Conservation (phyloP, 2,113 vertebrate species). For the Sinocyclocheilus maitianheensis region DNA sequence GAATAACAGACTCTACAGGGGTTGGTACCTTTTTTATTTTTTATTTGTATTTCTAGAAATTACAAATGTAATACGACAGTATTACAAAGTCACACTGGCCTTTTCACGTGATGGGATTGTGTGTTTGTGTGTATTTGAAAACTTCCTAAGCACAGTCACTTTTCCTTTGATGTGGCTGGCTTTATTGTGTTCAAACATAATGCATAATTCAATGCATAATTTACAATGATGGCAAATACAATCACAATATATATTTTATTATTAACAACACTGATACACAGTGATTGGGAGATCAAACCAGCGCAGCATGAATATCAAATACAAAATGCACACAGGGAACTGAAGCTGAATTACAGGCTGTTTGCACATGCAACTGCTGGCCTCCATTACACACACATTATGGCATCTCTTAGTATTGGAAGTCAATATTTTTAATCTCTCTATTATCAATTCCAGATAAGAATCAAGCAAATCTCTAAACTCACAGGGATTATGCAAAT, state of each 20-base stretch:
- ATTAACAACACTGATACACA: conserved; percentile 26
- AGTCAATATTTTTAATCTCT: conserved; percentile 28
- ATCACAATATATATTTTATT: conserved; percentile 10
- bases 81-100: not conserved
- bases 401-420: not conserved
- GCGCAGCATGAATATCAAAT: conserved; percentile 13
- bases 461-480: conserved; percentile 15
- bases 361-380: conserved; percentile 5
- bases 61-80: not conserved
- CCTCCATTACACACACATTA: not conserved
- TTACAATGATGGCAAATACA: conserved; percentile 10
- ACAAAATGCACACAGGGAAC: conserved; percentile 11
- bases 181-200: conserved; percentile 73
- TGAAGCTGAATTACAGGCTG: conserved; percentile 12
- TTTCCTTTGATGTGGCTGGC: conserved; percentile 73
- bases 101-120: not conserved
- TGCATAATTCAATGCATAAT: conserved; percentile 48
- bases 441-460: conserved; percentile 16
- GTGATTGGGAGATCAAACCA: conserved; percentile 12
- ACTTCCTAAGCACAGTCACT: conserved; percentile 60
- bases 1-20: not conserved
- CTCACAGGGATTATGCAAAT: not conserved
- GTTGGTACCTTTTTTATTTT: not conserved
- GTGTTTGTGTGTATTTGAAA: not conserved
- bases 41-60: not conserved